These are phyloP conservation scores for Eupithecia tripunctaria DNA, from an alignment of 2,888 invertebrate genomes.

Conservation along the genomic window DNA sequence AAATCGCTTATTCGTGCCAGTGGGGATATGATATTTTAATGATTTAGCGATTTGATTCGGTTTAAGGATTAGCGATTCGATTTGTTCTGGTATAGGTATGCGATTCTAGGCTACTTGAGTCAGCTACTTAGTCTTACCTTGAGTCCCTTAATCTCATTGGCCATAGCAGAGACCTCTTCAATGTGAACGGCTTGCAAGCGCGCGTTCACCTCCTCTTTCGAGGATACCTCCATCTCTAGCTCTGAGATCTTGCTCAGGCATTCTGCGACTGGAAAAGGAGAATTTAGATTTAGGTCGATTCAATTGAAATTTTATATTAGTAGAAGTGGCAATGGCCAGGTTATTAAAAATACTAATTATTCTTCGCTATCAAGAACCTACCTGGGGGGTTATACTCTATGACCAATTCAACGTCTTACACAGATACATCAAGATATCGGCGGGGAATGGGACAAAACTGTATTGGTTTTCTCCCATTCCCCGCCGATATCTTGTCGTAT, in stretches of 20 bases:
- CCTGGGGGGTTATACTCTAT: no score
- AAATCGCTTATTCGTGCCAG: neutral
- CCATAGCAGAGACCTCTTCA: slow-evolving; percentile 74
- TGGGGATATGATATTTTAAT: neutral
- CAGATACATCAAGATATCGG: no score
- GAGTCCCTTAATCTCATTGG: slow-evolving; percentile 76
- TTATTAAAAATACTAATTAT: neutral
- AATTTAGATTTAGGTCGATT: neutral
- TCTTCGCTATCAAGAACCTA: neutral
- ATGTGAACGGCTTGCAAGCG: slow-evolving; percentile 78
- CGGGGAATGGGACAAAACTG: no score
- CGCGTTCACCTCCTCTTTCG: slow-evolving; percentile 80
- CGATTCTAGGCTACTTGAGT: neutral
- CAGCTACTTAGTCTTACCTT: slow-evolving; percentile 59
- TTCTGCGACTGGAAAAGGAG: slow-evolving; percentile 79
- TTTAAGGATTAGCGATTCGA: neutral
- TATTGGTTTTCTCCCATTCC: no score
- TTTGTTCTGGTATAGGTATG: neutral
- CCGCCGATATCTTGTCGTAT: no score
- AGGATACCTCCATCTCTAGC: slow-evolving; percentile 82
- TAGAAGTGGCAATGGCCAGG: neutral
- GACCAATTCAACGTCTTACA: no score
- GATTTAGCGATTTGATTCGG: neutral
- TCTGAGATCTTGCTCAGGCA: slow-evolving; percentile 84
- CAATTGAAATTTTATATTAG: neutral